These are phyloP conservation scores for Polia nebulosa DNA, from an alignment of 2,888 invertebrate species.

Conservation along the genomic window DNA sequence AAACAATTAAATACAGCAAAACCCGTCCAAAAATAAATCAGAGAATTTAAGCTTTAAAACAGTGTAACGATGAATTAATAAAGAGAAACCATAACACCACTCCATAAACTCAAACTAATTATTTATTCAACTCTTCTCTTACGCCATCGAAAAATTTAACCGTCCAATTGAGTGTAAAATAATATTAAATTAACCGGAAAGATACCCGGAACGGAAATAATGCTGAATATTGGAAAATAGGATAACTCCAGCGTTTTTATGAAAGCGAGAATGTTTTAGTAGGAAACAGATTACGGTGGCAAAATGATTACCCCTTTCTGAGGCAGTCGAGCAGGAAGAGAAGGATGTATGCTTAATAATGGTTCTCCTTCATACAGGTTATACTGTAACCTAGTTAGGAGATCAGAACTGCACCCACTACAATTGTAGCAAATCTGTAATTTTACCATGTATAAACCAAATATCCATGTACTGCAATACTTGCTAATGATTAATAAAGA, in stretches of 20 bases:
- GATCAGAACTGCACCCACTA: too few relatives aligned
- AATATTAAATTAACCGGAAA: conserved; percentile 73
- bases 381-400: too few relatives aligned
- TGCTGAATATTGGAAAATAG: conserved; percentile 51
- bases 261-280: conserved; percentile 19
- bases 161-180: conserved; percentile 70
- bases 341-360: not conserved
- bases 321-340: too few relatives aligned
- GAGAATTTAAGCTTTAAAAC: conserved; percentile 20
- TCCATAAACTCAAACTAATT: conserved; percentile 56
- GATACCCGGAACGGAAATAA: conserved; percentile 67
- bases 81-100: conserved; percentile 22
- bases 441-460: too few relatives aligned
- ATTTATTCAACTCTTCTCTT: conserved; percentile 56
- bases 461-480: too few relatives aligned
- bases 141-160: conserved; percentile 49
- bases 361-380: too few relatives aligned
- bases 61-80: conserved; percentile 28
- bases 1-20: not conserved
- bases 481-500: too few relatives aligned
- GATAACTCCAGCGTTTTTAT: conserved; percentile 47
- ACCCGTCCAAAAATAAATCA: conserved; percentile 19
- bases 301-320: too few relatives aligned
- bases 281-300: not conserved
- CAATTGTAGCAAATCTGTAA: too few relatives aligned